Base-by-base conservation (phyloP, 2,113 vertebrate species). In the Hystrix cristata region DNA sequence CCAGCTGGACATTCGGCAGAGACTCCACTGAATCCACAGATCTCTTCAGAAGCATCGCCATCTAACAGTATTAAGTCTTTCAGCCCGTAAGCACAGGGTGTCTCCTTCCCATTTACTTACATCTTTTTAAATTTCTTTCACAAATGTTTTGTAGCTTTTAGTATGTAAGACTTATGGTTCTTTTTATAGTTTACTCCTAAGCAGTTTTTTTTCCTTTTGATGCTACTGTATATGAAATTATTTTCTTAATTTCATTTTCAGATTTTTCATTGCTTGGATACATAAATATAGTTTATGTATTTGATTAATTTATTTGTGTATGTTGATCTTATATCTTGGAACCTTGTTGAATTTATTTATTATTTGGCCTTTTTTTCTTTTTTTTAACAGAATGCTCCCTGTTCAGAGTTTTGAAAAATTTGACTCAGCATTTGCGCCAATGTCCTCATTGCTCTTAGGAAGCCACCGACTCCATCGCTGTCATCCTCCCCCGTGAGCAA, bases 161-260 rank as follows among this genome's bases (percentile, higher is more conserved):
- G 53, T 79, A n/a, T 85, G 19, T 13, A 65, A 96, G n/a, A 27
- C 55, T 83, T 76, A 18, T 0, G 7, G 5, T 67, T 76, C 62
- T 86, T 80, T 69, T 64, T 55, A 62, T 46, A 87, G 16, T 82
- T 72, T 25, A 72, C 80, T 74, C 27, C 92, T 60, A 67, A 95
- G 57, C 43, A 71, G 38, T 38, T 74, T 65, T 86, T 83, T 79
- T 23, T 34, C 21, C 83, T 89, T 64, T 89, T 51, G 15, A 67
- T n/a, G n/a, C 27, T 85, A 69, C 78, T 81, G 25, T 64, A 57
- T 51, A 11, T 43, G 78, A 23, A 94, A 88, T 94, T 57, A 94
- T 86, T 93, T 95, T 91, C 65, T 82, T 71, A 82, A 60, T 76
- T 90, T 76, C 23, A 90, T 79, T 83, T 94, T 83, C 43, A 71